These are phyloP conservation scores for Lasioglossum morio DNA, from an alignment of 2,888 invertebrate genomes.

Conservation along the genomic window DNA sequence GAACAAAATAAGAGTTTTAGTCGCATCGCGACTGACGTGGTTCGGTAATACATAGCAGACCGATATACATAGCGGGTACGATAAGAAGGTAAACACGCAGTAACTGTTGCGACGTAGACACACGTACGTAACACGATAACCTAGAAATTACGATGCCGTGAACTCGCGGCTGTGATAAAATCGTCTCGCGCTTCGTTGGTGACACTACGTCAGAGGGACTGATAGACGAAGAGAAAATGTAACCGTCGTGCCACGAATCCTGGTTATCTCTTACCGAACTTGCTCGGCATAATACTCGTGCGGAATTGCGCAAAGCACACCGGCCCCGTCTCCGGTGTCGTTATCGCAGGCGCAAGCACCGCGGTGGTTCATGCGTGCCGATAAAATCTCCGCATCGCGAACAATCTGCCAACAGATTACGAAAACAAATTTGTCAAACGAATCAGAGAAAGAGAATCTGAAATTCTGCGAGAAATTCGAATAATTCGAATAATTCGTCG, in stretches of 20 bases:
- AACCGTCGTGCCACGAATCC: neutral
- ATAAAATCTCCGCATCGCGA: constrained; percentile 96
- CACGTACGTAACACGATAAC: constrained; percentile 21
- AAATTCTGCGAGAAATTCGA: no score
- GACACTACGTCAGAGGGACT: neutral
- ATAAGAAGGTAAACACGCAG: constrained; percentile 40
- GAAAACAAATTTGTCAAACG: neutral
- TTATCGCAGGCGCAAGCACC: constrained; percentile 99
- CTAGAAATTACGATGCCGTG: constrained; percentile 28
- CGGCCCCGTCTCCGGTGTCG: constrained; percentile 99
- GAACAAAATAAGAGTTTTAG: neutral
- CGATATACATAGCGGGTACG: neutral
- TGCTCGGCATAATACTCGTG: constrained; percentile 95
- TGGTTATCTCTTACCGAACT: constrained; percentile 88
- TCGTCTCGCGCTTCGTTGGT: neutral
- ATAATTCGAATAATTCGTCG: no score
- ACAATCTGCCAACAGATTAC: constrained; percentile 89
- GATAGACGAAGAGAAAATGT: neutral
- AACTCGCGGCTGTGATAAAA: constrained; percentile 20
- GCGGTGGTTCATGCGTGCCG: constrained; percentile 99
- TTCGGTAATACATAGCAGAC: neutral
- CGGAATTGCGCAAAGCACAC: constrained; percentile 98
- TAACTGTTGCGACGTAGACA: neutral
- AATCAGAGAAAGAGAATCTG: no score
- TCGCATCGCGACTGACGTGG: neutral